A percentile compares a stretch with the other conserved stretches of the same genome.
Conservation (phyloP, 2,797 vertebrate genomes). For the Streptopelia turtur region DNA sequence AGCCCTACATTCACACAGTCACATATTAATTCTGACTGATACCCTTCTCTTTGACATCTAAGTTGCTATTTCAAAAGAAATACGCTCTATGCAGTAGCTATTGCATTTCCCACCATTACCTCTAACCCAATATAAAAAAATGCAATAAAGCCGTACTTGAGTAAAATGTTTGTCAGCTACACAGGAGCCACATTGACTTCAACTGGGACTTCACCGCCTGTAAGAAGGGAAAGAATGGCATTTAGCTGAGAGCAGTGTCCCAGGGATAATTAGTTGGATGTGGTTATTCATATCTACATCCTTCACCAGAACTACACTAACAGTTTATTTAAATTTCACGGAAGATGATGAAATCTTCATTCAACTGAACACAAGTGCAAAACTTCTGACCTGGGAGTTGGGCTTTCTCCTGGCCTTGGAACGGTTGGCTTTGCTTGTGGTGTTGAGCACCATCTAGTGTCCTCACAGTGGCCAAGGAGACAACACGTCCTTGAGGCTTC, state of each 20-base stretch:
- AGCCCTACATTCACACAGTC: background rate
- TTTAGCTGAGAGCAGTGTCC: background rate
- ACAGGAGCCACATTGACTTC: background rate
- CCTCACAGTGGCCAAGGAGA: background rate
- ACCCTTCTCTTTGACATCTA: background rate
- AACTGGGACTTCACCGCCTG: background rate
- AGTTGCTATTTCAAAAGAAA: background rate
- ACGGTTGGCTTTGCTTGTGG: background rate
- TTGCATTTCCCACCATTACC: background rate
- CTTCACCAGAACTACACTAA: background rate
- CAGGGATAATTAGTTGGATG: background rate
- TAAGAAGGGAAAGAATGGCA: background rate
- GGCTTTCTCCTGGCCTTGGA: background rate
- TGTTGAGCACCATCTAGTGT: conserved; percentile 59
- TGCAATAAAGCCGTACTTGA: background rate
- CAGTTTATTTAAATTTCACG: background rate
- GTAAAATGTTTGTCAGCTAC: background rate
- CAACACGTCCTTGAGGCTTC: no score
- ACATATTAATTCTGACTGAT: background rate
- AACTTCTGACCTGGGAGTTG: background rate
- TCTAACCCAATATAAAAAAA: background rate
- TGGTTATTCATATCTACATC: background rate
- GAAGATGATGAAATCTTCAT: background rate
- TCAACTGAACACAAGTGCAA: background rate
- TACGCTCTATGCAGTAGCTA: background rate